Evolutionary conservation across 2,888 invertebrate species (phyloP), one percentile per base, ranked within the genome.

Genomic region (Drosophila prolongata): DNA sequence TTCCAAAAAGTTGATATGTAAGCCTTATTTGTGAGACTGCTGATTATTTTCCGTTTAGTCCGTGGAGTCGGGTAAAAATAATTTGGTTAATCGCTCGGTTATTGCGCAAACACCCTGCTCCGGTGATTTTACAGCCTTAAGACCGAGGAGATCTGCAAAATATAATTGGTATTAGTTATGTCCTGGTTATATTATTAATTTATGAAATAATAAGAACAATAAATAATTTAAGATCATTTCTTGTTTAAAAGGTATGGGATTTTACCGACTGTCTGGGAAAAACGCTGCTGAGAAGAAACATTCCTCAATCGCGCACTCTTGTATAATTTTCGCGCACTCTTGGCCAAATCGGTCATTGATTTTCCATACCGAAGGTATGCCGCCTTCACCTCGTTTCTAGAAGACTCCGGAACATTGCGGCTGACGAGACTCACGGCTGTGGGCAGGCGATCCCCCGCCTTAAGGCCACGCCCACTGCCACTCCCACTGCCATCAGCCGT

Each of bases 281-380:
- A n/a, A 4, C 27, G 3, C 8, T 27, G 13, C 27, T 27, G 27
- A 9, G 27, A 9, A n/a, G 27, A 3, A 3, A 24, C 1, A 4
- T 14, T 14, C 14, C 30, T 47, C 1, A 30, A 5, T 10, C 47
- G 47, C 1, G 47, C 47, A 11, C 6, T 11, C 14, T 30, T 47
- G 10, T 47, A 47, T n/a, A 47, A 2, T 1, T 30, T 47, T 1
- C 14, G 30, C 10, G 47, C 47, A 30, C 30, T 47, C 2, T 10
- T 30, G 14, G 30, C 47, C 47, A 47, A 30, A 10, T 47, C 47
- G 47, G 30, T 30, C 47, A 47, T 30, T 1, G 47, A 47, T 13
- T 47, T 27, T 6, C 6, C 47, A 4, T 47, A 47, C 1, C 6
- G 47, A 5, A 14, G 2, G 47, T 14, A 14, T 5, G 47, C 47